Conservation (phyloP, 1,140 invertebrate species). For the Cotesia vestalis region DNA sequence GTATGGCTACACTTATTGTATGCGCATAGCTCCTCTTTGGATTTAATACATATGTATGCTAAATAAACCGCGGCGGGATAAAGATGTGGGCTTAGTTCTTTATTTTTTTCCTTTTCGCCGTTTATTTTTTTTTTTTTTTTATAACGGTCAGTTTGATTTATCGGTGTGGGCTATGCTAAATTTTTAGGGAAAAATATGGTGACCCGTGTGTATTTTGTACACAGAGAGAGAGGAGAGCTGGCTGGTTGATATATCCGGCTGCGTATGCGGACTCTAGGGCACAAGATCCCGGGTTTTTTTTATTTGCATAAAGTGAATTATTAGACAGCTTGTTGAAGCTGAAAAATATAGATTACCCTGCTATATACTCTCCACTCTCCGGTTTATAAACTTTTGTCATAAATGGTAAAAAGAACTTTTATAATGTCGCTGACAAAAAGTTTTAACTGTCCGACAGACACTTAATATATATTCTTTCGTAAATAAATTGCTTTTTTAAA, state of each 20-base stretch:
- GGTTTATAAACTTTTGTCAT: background rate
- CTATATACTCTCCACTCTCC: background rate
- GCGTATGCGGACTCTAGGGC: no score
- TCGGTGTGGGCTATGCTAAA: conserved; percentile 58
- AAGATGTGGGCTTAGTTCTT: conserved; percentile 4
- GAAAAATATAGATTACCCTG: no score
- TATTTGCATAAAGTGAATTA: conserved; percentile 66
- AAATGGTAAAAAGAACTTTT: no score
- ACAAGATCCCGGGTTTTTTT: background rate
- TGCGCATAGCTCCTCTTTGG: background rate
- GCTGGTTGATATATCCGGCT: no score
- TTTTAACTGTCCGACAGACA: background rate
- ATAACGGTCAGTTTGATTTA: conserved; percentile 63
- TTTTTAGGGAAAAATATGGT: conserved; percentile 62
- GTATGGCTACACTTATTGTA: no score
- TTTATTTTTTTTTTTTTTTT: background rate
- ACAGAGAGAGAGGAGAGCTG: background rate
- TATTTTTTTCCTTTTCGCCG: conserved; percentile 9
- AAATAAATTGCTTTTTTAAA: no score
- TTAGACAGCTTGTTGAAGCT: conserved; percentile 45
- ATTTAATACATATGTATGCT: conserved; percentile 7
- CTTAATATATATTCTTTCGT: no score
- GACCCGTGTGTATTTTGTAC: conserved; percentile 32
- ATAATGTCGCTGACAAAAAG: background rate
- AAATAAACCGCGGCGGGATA: background rate